phyloP scores from a whole-genome alignment of 2,888 invertebrate species.

The Drosophila macrospina region DNA sequence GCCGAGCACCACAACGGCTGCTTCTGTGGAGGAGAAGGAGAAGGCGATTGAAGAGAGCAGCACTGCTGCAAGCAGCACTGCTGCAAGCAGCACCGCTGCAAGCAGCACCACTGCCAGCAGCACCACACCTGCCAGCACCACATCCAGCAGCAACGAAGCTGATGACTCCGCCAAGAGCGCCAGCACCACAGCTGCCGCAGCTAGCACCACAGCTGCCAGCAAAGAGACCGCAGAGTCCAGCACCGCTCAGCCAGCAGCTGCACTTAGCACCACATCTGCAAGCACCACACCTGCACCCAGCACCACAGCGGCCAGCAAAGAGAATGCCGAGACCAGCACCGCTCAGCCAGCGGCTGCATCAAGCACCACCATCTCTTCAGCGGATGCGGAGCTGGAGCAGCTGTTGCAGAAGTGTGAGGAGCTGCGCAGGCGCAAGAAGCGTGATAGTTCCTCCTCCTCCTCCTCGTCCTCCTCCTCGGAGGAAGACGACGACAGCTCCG shows the following conservation, averaged over 20 bases:
- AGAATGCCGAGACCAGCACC: not conserved
- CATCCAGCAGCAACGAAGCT: not conserved
- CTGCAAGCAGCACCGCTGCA: not conserved
- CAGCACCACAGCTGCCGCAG: conserved; percentile 8
- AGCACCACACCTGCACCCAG: conserved; percentile 2
- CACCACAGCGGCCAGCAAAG: not conserved
- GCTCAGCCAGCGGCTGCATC: conserved; percentile 2
- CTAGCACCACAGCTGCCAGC: conserved; percentile 1
- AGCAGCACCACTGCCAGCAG: conserved; percentile 1
- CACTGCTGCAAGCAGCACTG: conserved; percentile 5
- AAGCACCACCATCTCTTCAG: conserved; percentile 18
- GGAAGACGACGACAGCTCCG: conserved; percentile 53
- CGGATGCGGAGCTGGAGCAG: conserved; percentile 26
- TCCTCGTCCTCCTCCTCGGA: conserved; percentile 61
- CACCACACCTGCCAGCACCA: not conserved
- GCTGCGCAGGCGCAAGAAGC: conserved; percentile 56
- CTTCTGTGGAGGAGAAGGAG: not conserved
- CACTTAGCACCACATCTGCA: not conserved
- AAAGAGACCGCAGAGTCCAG: not conserved
- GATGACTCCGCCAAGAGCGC: not conserved
- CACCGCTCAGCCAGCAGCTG: not conserved
- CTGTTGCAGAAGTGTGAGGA: conserved; percentile 62
- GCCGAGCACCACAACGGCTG: conserved; percentile 18
- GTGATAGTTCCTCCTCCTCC: conserved; percentile 45
- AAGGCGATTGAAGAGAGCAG: conserved; percentile 1